These are phyloP conservation scores for Drosophila parabipectinata DNA, from an alignment of 1,140 invertebrate species.

Conservation along the genomic window DNA sequence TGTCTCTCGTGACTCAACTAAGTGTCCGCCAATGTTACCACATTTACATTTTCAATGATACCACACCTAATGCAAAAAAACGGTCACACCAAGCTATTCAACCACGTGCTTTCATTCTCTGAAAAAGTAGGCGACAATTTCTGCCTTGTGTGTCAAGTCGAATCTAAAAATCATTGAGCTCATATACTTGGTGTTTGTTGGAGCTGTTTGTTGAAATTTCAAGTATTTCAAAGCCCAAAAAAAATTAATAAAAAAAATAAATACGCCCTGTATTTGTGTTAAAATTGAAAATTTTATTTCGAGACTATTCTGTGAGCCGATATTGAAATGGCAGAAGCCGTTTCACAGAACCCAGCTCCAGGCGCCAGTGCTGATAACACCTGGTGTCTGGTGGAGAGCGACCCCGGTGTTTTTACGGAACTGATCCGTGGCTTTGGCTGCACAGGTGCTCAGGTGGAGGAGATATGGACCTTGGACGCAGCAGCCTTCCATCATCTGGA, in stretches of 20 bases:
- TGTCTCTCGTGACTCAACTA: no score
- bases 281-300: not conserved
- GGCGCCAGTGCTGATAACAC: slow-evolving; percentile 86
- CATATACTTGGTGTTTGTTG: not conserved
- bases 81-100: no score
- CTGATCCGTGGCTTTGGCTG: slow-evolving; percentile 97
- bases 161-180: not conserved
- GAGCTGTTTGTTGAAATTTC: not conserved
- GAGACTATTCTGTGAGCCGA: no score
- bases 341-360: not conserved
- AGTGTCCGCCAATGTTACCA: no score
- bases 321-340: not conserved
- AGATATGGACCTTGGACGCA: slow-evolving; percentile 97
- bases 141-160: not conserved
- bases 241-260: not conserved
- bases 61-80: no score
- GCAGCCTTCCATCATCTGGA: slow-evolving; percentile 94
- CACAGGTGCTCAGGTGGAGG: slow-evolving; percentile 97
- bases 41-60: no score
- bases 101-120: not conserved
- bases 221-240: not conserved
- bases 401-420: slow-evolving; percentile 99
- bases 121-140: not conserved
- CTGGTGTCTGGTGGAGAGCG: slow-evolving; percentile 99
- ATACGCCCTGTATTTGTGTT: not conserved